These are phyloP conservation scores for Kryptolebias ocellatus DNA, from an alignment of 2,797 vertebrate genomes.

Conservation along the genomic window DNA sequence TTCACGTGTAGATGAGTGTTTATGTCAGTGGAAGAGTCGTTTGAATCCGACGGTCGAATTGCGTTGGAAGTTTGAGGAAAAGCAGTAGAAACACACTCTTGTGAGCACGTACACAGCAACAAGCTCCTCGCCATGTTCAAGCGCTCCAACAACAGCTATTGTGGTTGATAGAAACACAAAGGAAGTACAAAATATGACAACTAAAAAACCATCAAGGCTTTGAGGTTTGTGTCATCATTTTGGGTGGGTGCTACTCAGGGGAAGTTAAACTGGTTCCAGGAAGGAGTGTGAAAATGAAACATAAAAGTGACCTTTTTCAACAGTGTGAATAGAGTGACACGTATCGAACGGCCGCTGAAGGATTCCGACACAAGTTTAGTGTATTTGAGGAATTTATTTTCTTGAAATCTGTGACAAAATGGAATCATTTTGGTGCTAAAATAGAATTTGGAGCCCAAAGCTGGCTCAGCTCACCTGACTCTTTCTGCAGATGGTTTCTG, in stretches of 20 bases:
- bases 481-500: too few species aligned
- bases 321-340: too few species aligned
- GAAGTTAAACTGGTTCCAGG: too few species aligned
- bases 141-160: neutral
- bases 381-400: too few species aligned
- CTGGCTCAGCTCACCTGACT: neutral
- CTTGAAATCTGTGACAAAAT: too few species aligned
- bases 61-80: constrained; percentile 31
- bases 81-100: neutral
- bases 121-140: neutral
- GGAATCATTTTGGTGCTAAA: too few species aligned
- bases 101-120: neutral
- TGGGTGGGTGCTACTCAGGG: neutral
- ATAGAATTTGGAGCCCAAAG: neutral
- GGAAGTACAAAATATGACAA: neutral
- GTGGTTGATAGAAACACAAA: neutral
- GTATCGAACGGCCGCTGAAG: too few species aligned
- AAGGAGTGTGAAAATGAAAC: too few species aligned
- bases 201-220: neutral
- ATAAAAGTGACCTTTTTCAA: too few species aligned
- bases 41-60: constrained; percentile 36
- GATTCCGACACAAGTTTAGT: too few species aligned
- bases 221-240: neutral
- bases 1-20: too few species aligned
- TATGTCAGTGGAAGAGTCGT: neutral